Evolutionary conservation across 2,797 vertebrate genomes (phyloP).

Genomic region (Otolemur crassicaudatus): DNA sequence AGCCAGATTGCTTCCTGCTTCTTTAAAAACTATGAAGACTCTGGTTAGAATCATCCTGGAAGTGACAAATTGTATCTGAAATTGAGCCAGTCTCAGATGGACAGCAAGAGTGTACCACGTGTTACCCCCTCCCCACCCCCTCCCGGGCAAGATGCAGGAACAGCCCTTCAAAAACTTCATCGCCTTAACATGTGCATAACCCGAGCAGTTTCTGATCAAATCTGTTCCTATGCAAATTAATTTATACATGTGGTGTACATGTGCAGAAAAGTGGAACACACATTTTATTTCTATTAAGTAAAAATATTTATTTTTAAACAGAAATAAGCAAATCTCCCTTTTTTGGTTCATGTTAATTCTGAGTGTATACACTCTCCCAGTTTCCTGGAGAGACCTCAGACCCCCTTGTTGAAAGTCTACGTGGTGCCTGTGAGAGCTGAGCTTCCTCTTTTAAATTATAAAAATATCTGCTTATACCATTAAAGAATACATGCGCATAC

Average conservation of each 20-base stretch:
- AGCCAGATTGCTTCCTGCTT: not conserved
- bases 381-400: not conserved
- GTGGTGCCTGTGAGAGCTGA: not conserved
- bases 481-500: not conserved
- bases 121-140: no score
- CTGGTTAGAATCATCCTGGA: not conserved
- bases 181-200: not conserved
- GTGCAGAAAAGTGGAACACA: no score
- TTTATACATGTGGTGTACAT: not conserved
- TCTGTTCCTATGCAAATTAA: not conserved
- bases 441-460: not conserved
- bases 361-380: not conserved
- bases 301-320: not conserved
- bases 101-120: not conserved
- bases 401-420: not conserved
- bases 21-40: not conserved
- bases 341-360: not conserved
- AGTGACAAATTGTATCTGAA: no score
- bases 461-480: not conserved
- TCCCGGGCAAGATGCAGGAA: rapidly evolving
- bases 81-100: not conserved
- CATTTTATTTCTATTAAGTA: not conserved
- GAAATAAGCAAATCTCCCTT: not conserved
- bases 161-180: not conserved
- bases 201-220: not conserved